Conservation (phyloP, 2,113 vertebrate species). For the Cottus gobio region DNA sequence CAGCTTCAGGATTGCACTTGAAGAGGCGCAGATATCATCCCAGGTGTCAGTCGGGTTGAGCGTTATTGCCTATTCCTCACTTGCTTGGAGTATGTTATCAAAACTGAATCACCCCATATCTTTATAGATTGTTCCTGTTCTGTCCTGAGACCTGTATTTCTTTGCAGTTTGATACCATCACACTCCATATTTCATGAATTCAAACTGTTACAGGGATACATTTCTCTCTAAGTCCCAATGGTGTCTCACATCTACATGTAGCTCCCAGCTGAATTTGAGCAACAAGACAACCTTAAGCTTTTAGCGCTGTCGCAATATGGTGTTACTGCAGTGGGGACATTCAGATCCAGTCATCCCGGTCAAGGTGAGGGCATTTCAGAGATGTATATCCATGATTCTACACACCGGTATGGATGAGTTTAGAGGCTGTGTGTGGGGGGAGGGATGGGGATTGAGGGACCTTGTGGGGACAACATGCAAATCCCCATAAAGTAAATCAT, state of each 20-base stretch:
- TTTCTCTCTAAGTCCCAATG: conserved; percentile 32
- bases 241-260: conserved; percentile 33
- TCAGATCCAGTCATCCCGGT: conserved; percentile 31
- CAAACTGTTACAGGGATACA: conserved; percentile 46
- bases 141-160: conserved; percentile 56
- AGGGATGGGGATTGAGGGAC: too few relatives aligned
- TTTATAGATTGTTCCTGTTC: conserved; percentile 51
- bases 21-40: conserved; percentile 48
- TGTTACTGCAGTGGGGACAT: conserved; percentile 26
- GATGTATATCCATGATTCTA: conserved; percentile 22
- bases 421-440: not conserved
- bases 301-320: conserved; percentile 5
- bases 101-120: conserved; percentile 55
- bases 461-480: too few relatives aligned
- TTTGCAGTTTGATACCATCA: conserved; percentile 63
- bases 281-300: conserved; percentile 37
- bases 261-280: conserved; percentile 16
- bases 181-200: conserved; percentile 68
- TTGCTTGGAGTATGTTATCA: conserved; percentile 58
- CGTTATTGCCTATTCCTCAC: conserved; percentile 57
- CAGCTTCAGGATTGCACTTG: conserved; percentile 6
- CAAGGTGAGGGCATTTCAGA: conserved; percentile 28
- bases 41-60: conserved; percentile 45
- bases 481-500: not conserved
- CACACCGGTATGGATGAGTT: conserved; percentile 8